These are phyloP conservation scores for Halcyon senegalensis DNA, from an alignment of 2,113 vertebrate genomes.

Conservation along the genomic window DNA sequence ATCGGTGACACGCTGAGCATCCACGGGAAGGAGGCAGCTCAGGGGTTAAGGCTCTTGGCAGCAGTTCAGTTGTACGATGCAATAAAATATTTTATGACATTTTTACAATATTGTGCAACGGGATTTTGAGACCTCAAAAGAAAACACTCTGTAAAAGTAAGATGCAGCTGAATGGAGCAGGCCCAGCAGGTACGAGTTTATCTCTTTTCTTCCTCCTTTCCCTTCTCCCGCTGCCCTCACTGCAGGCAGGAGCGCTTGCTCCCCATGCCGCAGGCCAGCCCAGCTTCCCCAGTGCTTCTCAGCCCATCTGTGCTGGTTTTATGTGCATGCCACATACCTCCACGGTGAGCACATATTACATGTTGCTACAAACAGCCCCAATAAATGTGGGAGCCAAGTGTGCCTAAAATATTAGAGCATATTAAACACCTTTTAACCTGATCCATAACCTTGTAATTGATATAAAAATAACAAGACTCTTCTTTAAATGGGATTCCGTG, in stretches of 20 bases:
- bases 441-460: conserved; percentile 53
- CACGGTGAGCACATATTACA: conserved; percentile 62
- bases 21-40: not conserved
- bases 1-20: not conserved
- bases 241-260: conserved; percentile 2
- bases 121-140: not conserved
- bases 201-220: not conserved
- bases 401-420: conserved; percentile 60
- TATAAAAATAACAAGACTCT: conserved; percentile 46
- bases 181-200: conserved; percentile 21
- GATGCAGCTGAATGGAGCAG: not conserved
- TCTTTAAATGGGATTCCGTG: not conserved
- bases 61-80: not conserved
- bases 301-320: conserved; percentile 67
- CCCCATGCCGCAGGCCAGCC: not conserved
- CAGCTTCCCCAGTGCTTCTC: not conserved
- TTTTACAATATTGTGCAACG: conserved; percentile 56
- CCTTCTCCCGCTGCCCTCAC: not conserved
- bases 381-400: conserved; percentile 71
- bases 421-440: conserved; percentile 69
- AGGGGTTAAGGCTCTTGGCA: conserved; percentile 57
- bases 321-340: conserved; percentile 64
- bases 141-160: not conserved
- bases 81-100: conserved; percentile 54
- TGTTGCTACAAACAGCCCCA: conserved; percentile 76